phyloP scores from a whole-genome alignment of 35 echinoderm and acorn worm species.

The Chiridota heheva region DNA sequence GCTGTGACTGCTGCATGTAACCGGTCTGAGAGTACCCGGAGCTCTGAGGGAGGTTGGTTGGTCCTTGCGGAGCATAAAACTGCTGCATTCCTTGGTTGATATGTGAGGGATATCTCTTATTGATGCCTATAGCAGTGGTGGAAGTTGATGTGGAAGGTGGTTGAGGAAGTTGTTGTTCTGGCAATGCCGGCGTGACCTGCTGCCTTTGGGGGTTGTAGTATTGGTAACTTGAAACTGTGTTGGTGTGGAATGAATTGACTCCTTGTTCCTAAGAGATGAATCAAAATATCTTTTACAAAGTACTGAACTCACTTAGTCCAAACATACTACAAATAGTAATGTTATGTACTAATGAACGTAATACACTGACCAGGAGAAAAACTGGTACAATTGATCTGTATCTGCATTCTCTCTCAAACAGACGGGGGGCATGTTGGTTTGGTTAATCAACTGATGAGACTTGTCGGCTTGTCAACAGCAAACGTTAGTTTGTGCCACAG shows the following conservation, averaged over 20 bases:
- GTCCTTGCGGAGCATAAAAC: conserved; percentile 38
- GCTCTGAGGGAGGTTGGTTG: neutral
- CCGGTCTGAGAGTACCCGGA: conserved; percentile 1
- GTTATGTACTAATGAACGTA: no score
- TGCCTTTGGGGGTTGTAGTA: conserved; percentile 74
- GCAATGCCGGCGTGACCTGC: conserved; percentile 18
- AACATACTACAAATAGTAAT: no score
- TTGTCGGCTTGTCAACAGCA: no score
- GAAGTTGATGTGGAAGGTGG: neutral
- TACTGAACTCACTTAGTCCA: no score
- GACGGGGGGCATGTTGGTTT: no score
- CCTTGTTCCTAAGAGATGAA: conserved; percentile 2
- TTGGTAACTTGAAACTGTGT: conserved; percentile 88
- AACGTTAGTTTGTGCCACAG: no score
- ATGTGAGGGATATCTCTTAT: conserved; percentile 61
- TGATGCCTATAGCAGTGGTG: conserved; percentile 19
- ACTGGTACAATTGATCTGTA: no score
- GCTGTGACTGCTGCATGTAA: neutral
- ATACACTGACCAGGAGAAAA: no score
- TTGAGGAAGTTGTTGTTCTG: conserved; percentile 1
- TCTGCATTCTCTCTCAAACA: no score
- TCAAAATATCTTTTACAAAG: no score
- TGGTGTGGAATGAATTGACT: conserved; percentile 75
- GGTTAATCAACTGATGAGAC: no score
- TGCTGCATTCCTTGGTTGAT: conserved; percentile 64